Conservation (phyloP, 2,797 vertebrate species). For the Sciurus carolinensis region DNA sequence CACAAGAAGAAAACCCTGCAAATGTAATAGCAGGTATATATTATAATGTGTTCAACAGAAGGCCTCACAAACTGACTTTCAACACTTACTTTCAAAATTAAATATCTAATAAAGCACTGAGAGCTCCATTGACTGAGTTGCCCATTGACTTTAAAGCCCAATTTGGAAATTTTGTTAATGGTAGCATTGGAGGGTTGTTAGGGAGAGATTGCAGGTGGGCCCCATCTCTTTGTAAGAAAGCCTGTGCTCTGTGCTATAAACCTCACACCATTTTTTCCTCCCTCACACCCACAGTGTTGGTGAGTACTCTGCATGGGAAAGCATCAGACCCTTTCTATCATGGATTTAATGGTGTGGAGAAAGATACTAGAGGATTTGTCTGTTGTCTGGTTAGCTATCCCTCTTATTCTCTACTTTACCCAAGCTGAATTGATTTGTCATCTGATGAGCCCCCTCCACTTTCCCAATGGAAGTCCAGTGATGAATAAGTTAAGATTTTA, state of each 20-base stretch:
- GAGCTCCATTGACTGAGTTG: not conserved
- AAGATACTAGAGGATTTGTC: conserved; percentile 14
- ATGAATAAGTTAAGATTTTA: conserved; percentile 62
- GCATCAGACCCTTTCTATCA: not conserved
- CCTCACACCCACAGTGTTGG: not conserved
- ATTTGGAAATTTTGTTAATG: conserved; percentile 45
- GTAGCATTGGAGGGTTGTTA: not conserved
- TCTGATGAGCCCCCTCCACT: not conserved
- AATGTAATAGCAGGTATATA: conserved; percentile 49
- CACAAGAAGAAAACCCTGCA: conserved; percentile 12
- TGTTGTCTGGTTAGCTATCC: not conserved
- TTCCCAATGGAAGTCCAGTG: not conserved
- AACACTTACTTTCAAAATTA: conserved; percentile 70
- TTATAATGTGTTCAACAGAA: conserved; percentile 28
- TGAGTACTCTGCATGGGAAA: not conserved
- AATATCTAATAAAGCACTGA: conserved; percentile 20
- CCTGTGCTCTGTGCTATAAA: not conserved
- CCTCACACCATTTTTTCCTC: not conserved
- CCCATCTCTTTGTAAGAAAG: conserved; percentile 62
- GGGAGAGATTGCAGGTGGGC: not conserved
- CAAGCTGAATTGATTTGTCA: not conserved
- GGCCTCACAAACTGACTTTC: not conserved
- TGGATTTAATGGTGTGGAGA: conserved; percentile 25
- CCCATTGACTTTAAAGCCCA: not conserved
- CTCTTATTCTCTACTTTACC: not conserved